Conservation (phyloP, 2,113 vertebrate genomes). For the Poeciliopsis turrubarensis region DNA sequence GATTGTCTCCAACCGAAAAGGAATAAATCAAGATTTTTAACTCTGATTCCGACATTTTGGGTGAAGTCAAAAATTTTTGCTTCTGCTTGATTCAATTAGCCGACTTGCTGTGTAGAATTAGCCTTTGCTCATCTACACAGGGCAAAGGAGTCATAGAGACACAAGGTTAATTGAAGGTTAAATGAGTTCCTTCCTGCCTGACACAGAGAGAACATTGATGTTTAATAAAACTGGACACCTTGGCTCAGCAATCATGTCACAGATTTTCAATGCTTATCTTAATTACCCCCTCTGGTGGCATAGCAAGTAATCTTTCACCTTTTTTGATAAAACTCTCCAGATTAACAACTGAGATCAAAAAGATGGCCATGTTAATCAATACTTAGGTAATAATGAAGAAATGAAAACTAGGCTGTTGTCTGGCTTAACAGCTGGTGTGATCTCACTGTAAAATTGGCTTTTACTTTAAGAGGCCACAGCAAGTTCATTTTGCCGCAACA, state of each 20-base stretch:
- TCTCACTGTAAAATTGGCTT: background rate
- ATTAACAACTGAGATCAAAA: background rate
- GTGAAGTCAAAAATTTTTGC: conserved; percentile 41
- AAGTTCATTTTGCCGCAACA: background rate
- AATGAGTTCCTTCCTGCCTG: conserved; percentile 50
- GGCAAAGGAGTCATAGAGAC: conserved; percentile 24
- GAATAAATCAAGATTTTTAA: background rate
- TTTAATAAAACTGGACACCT: conserved; percentile 48
- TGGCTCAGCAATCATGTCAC: background rate
- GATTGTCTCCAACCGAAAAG: background rate
- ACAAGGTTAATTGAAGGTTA: conserved; percentile 65
- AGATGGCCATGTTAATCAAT: background rate
- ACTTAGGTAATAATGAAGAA: background rate
- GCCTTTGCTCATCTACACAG: conserved; percentile 20
- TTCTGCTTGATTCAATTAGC: conserved; percentile 56
- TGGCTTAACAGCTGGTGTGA: background rate
- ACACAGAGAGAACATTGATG: conserved; percentile 40
- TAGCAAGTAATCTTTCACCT: background rate
- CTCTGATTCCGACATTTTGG: conserved; percentile 6
- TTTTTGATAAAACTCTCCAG: background rate
- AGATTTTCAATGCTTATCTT: conserved; percentile 7
- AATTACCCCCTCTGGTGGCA: background rate
- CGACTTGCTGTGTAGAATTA: conserved; percentile 34
- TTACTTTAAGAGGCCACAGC: background rate
- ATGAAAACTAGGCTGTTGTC: background rate